Evolutionary conservation across 1,140 invertebrate genomes (phyloP), one percentile per base, ranked within the genome.

Genomic region (Gonatopus flavifemur): DNA sequence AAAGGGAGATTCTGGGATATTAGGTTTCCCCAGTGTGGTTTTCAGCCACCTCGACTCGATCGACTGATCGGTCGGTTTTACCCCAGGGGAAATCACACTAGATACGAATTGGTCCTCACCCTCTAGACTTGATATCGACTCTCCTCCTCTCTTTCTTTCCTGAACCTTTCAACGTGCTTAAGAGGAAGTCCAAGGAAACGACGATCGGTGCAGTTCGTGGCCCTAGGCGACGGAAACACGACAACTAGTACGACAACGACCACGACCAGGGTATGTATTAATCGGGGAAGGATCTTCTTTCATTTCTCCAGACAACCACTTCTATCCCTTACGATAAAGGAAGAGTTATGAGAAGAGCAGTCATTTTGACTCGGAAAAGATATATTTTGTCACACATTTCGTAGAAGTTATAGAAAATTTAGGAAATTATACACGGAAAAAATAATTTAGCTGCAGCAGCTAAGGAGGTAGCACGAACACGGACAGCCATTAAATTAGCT

Each of bases 1-100:
- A 61, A 66, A 59, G 66, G 52, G 54, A 61, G 62, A 61, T 62
- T 60, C 65, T 61, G 64, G 61, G 68, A 74, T 76, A 76, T 74
- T 74, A 76, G 73, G 72, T 76, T 76, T 76, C 73, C n/a, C 72
- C 72, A 74, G 60, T 74, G 72, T 64, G 74, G 72, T 74, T 74
- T 75, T 76, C 74, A 76, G 66, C 72, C 72, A 73, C 69, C 72
- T 66, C n/a, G n/a, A 74, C 69, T 72, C 72, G 70, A 74, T 74
- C 72, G 72, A 69, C 68, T 72, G 73, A 76, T 76, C 74, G 72
- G 67, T 66, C 74, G 68, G 74, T 72, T 70, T 72, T 57, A 64
- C 74, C 72, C 71, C 52, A n/a, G 64, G 74, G 74, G 74, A 76
- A 76, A 76, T 76, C 74, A 74, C 69, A 73, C 72, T 71, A 67